phyloP scores from a whole-genome alignment of 2,888 invertebrate genomes.

The Ectemnius cavifrons region DNA sequence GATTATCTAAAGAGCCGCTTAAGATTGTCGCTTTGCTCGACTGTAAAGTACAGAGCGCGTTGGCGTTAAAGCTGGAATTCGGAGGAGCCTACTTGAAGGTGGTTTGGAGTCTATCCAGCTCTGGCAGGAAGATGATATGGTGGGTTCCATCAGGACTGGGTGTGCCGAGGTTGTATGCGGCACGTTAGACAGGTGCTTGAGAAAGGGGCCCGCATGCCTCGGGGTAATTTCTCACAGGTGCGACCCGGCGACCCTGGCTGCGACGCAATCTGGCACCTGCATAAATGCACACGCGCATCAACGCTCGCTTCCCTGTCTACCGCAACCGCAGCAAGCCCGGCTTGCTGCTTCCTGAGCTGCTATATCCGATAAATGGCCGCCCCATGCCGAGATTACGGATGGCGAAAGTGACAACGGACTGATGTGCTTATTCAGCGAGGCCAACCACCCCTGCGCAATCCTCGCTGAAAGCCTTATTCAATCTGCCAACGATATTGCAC shows the following conservation, averaged over 20 bases:
- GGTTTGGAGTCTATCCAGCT: background rate
- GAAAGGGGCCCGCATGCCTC: constrained; percentile 57
- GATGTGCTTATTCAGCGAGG: no score
- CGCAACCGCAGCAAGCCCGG: constrained; percentile 32
- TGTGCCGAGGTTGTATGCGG: background rate
- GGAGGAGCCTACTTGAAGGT: constrained; percentile 47
- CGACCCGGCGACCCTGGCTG: constrained; percentile 43
- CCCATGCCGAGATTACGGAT: constrained; percentile 1
- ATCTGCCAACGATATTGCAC: no score
- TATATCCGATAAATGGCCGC: constrained; percentile 40
- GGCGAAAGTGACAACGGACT: no score
- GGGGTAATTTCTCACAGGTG: constrained; percentile 67
- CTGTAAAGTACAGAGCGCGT: no score
- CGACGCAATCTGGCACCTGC: constrained; percentile 62
- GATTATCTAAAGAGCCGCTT: no score
- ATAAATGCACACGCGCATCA: constrained; percentile 28
- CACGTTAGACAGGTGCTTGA: constrained; percentile 44
- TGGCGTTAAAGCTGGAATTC: constrained; percentile 19
- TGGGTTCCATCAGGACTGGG: constrained; percentile 19
- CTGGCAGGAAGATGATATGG: constrained; percentile 5
- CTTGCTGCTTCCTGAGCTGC: constrained; percentile 33
- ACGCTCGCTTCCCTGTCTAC: constrained; percentile 19
- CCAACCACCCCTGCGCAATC: background rate
- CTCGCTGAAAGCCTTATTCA: no score
- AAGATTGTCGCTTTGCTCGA: no score